Percentiles rank a stretch among this genome's conserved stretches.
Conservation (phyloP, 2,888 invertebrate species). For the Myathropa florea region DNA sequence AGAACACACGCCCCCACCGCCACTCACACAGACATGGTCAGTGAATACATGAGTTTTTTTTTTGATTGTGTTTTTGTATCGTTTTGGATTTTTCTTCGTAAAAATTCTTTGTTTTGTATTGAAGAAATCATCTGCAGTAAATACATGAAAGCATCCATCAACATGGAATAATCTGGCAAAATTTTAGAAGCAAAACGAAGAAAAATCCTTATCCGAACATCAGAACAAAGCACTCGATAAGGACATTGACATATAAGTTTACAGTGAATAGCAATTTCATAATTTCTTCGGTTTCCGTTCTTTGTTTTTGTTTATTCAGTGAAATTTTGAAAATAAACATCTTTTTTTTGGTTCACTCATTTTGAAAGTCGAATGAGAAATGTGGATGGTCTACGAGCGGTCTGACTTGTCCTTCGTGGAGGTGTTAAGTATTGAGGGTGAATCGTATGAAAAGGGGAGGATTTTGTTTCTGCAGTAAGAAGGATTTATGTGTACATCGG, state of each 20-base stretch:
- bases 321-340: background rate
- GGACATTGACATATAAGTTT: slow-evolving; percentile 40
- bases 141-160: background rate
- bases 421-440: too few species aligned
- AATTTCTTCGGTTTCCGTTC: background rate
- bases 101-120: background rate
- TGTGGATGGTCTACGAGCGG: too few species aligned
- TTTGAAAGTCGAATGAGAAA: too few species aligned
- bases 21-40: background rate
- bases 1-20: background rate
- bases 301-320: background rate
- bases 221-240: slow-evolving; percentile 20
- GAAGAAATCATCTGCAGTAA: background rate
- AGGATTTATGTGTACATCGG: too few species aligned
- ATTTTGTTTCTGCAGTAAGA: too few species aligned
- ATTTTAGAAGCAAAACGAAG: slow-evolving; percentile 33
- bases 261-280: slow-evolving; percentile 34
- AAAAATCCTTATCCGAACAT: slow-evolving; percentile 44
- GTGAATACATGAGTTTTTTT: background rate
- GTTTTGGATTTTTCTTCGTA: slow-evolving; percentile 53
- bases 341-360: too few species aligned
- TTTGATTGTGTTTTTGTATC: slow-evolving; percentile 10
- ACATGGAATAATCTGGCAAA: background rate
- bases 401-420: too few species aligned
- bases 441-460: too few species aligned